A percentile compares a stretch with the other conserved stretches of the same genome.
Conservation (phyloP, 2,797 vertebrate genomes). For the Odontamblyopus rebecca region DNA sequence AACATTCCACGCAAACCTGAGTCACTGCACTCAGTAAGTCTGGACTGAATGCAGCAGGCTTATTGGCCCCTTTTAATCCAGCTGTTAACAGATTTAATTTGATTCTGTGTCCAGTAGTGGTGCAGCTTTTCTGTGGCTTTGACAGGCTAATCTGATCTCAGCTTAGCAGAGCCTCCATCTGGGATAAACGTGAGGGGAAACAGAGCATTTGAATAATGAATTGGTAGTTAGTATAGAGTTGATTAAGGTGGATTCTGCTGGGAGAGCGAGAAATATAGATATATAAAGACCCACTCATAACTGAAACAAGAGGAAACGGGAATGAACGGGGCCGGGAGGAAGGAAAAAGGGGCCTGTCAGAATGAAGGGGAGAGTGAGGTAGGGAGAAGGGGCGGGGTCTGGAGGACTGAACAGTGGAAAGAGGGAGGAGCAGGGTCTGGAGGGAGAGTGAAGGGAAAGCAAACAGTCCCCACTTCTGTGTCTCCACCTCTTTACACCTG, state of each 20-base stretch:
- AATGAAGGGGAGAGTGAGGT: not conserved
- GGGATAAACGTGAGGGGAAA: conserved; percentile 66
- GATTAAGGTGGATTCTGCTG: conserved; percentile 47
- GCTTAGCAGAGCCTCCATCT: conserved; percentile 72
- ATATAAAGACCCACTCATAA: conserved; percentile 66
- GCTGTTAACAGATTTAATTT: conserved; percentile 60
- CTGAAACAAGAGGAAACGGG: conserved; percentile 59
- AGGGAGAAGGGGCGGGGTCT: no score
- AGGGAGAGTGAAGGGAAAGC: no score
- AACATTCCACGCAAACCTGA: no score
- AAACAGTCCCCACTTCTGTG: no score
- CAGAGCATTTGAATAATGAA: conserved; percentile 76
- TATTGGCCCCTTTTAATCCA: conserved; percentile 40
- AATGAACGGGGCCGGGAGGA: conserved; percentile 61
- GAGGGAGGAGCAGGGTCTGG: no score
- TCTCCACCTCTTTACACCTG: no score
- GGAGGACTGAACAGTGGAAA: no score
- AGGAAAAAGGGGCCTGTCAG: conserved; percentile 52
- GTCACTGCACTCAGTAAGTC: not conserved
- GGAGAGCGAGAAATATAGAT: not conserved
- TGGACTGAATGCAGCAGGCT: conserved; percentile 18
- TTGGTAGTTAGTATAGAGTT: conserved; percentile 67
- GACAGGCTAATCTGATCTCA: conserved; percentile 74
- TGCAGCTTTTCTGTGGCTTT: conserved; percentile 69
- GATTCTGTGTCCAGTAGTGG: conserved; percentile 58